These are phyloP conservation scores for Chelon labrosus DNA, from an alignment of 2,797 vertebrate species.

Conservation along the genomic window DNA sequence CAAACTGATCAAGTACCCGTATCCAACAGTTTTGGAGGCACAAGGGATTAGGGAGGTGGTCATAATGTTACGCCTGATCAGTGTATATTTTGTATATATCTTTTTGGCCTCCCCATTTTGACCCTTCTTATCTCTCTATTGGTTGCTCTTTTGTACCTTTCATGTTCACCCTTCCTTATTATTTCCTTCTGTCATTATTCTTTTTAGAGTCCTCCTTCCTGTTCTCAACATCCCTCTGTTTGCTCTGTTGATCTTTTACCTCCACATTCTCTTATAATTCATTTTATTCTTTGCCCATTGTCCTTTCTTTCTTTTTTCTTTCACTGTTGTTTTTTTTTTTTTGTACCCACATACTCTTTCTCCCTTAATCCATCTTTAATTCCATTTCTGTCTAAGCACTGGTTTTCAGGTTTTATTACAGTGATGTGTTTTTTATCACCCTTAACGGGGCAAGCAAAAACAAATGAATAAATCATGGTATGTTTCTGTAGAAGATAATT, in stretches of 20 bases:
- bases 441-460: conserved; percentile 14
- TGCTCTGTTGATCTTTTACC: not conserved
- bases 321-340: not conserved
- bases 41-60: no score
- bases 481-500: conserved; percentile 26
- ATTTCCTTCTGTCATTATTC: not conserved
- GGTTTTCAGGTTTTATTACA: conserved; percentile 5
- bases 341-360: not conserved
- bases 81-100: no score
- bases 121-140: no score
- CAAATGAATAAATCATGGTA: conserved; percentile 14
- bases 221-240: not conserved
- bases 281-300: no score
- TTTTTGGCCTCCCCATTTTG: no score
- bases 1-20: no score
- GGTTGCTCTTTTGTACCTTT: no score
- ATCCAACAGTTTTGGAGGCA: no score
- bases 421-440: not conserved
- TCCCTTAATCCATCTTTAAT: conserved; percentile 4
- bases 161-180: no score
- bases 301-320: not conserved
- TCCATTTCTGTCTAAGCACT: conserved; percentile 14
- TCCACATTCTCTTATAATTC: not conserved
- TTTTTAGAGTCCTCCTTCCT: not conserved
- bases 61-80: no score